Conservation (phyloP, 2,888 invertebrate genomes). For the Agonopterix arenella region DNA sequence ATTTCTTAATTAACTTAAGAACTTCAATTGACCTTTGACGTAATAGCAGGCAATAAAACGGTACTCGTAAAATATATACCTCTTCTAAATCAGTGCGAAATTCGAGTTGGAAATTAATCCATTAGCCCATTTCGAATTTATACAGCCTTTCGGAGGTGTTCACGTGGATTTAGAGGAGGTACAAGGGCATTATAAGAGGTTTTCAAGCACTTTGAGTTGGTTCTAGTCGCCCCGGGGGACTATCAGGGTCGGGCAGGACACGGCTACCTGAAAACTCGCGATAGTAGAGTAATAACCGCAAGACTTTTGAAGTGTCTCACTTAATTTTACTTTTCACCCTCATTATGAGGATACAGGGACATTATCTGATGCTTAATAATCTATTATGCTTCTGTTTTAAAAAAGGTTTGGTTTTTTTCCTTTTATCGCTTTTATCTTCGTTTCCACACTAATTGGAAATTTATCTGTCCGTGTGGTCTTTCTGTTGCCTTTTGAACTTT, state of each 20-base stretch:
- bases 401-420: no score
- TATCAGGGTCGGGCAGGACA: conserved; percentile 11
- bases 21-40: neutral
- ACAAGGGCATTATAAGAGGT: conserved; percentile 17
- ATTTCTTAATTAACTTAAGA: no score
- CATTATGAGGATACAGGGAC: no score
- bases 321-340: no score
- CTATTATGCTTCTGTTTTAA: no score
- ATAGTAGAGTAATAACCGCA: conserved; percentile 12
- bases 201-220: conserved; percentile 10
- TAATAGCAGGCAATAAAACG: neutral
- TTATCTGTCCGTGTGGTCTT: no score
- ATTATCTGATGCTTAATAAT: no score
- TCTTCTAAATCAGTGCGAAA: conserved; percentile 4
- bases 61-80: neutral
- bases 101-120: conserved; percentile 21
- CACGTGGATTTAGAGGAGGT: conserved; percentile 15
- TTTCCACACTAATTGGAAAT: no score
- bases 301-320: no score
- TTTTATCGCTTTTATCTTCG: no score
- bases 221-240: conserved; percentile 13
- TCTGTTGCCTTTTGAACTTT: no score
- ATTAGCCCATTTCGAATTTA: conserved; percentile 25
- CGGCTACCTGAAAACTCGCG: conserved; percentile 13
- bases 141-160: conserved; percentile 20